These are phyloP conservation scores for Yponomeuta evonymella DNA, from an alignment of 2,888 invertebrate genomes.

Conservation along the genomic window DNA sequence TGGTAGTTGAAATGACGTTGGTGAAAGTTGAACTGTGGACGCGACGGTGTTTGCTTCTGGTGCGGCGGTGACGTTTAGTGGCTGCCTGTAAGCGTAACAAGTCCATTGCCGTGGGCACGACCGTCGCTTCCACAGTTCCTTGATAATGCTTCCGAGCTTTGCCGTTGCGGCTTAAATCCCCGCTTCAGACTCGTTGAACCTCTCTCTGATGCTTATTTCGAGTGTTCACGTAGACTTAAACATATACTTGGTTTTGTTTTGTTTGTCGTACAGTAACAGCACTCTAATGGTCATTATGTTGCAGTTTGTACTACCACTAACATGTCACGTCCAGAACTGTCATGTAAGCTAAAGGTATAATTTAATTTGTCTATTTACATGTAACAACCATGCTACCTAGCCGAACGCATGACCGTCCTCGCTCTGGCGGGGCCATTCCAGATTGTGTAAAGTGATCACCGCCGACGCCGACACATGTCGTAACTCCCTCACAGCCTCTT, in stretches of 20 bases:
- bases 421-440: constrained; percentile 26
- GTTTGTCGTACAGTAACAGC: constrained; percentile 76
- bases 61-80: background rate
- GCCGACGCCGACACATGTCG: constrained; percentile 62
- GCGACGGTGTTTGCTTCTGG: constrained; percentile 27
- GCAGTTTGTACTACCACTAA: constrained; percentile 77
- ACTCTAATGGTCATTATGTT: constrained; percentile 77
- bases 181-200: constrained; percentile 69
- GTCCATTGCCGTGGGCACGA: background rate
- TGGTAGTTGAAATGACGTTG: constrained; percentile 69
- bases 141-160: constrained; percentile 64
- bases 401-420: constrained; percentile 63
- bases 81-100: background rate
- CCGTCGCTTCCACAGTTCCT: constrained; percentile 57
- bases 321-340: constrained; percentile 76
- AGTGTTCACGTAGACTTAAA: constrained; percentile 73
- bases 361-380: constrained; percentile 72
- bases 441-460: constrained; percentile 31
- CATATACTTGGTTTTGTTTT: constrained; percentile 67
- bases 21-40: constrained; percentile 62
- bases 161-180: constrained; percentile 70
- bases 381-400: constrained; percentile 55
- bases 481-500: constrained; percentile 67
- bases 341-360: constrained; percentile 76
- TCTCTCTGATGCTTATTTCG: constrained; percentile 68